These are phyloP conservation scores for Parnassius mnemosyne DNA, from an alignment of 2,888 invertebrate genomes.

Conservation along the genomic window DNA sequence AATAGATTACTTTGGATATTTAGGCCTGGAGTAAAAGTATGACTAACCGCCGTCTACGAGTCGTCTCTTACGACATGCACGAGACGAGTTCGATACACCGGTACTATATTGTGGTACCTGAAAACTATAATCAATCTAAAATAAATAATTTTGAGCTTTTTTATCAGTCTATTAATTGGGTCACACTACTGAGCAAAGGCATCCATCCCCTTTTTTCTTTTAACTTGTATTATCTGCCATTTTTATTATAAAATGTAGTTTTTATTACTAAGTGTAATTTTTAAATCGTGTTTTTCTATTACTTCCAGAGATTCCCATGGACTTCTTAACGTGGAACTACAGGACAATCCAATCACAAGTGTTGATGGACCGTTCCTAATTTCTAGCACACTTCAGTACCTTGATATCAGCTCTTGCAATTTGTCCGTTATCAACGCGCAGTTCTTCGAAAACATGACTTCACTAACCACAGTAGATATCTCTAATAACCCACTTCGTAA, in stretches of 20 bases:
- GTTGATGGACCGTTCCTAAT: constrained; percentile 84
- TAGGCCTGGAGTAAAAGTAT: too few relatives aligned
- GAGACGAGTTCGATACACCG: too few relatives aligned
- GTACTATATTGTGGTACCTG: too few relatives aligned
- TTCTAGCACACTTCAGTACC: constrained; percentile 83
- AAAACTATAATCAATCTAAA: too few relatives aligned
- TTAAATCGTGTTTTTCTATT: constrained; percentile 2
- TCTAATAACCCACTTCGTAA: constrained; percentile 83
- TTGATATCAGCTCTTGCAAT: constrained; percentile 84
- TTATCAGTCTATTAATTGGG: too few relatives aligned
- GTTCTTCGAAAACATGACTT: constrained; percentile 84
- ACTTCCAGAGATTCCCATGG: constrained; percentile 83
- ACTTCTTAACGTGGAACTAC: constrained; percentile 84
- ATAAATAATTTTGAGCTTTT: too few relatives aligned
- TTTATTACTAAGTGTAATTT: too few relatives aligned
- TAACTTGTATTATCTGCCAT: neutral
- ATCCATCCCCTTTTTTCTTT: too few relatives aligned
- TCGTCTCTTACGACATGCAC: too few relatives aligned
- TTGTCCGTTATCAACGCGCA: constrained; percentile 79
- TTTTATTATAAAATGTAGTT: neutral
- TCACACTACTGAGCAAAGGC: neutral
- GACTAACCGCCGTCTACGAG: too few relatives aligned
- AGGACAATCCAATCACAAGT: constrained; percentile 82
- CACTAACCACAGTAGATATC: constrained; percentile 84
- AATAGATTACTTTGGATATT: too few relatives aligned